Conservation (phyloP, 2,113 vertebrate species). For the Globicephala melas region DNA sequence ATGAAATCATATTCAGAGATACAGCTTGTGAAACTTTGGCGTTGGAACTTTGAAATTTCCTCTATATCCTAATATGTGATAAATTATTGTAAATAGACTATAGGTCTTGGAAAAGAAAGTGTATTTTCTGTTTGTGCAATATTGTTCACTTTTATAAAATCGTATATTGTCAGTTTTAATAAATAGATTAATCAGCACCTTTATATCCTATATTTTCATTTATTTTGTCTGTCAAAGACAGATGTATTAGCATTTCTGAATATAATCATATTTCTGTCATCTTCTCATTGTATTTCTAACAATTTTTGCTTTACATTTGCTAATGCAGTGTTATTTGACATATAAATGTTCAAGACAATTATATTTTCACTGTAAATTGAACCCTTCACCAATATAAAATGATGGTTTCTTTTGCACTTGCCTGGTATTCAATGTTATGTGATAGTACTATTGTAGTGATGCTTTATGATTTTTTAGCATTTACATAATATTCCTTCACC, state of each 20-base stretch:
- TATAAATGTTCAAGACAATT: neutral
- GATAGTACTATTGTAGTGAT: neutral
- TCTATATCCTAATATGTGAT: neutral
- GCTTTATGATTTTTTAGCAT: neutral
- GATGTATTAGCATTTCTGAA: neutral
- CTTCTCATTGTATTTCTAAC: neutral
- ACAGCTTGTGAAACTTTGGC: neutral
- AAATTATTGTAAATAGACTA: neutral
- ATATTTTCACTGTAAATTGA: neutral
- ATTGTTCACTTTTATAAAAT: neutral
- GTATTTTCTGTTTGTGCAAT: neutral
- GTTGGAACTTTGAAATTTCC: neutral
- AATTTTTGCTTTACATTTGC: neutral
- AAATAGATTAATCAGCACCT: neutral
- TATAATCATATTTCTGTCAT: neutral
- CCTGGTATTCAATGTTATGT: neutral
- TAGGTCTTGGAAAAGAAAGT: neutral
- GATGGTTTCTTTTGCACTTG: neutral
- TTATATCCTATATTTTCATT: neutral
- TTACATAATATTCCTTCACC: neutral
- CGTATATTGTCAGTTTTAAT: neutral
- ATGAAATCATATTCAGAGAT: neutral
- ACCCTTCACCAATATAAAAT: neutral
- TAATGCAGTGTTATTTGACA: neutral
- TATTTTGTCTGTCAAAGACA: slow-evolving; percentile 7